phyloP scores from a whole-genome alignment of 2,797 vertebrate genomes.

The Onychomys torridus region DNA sequence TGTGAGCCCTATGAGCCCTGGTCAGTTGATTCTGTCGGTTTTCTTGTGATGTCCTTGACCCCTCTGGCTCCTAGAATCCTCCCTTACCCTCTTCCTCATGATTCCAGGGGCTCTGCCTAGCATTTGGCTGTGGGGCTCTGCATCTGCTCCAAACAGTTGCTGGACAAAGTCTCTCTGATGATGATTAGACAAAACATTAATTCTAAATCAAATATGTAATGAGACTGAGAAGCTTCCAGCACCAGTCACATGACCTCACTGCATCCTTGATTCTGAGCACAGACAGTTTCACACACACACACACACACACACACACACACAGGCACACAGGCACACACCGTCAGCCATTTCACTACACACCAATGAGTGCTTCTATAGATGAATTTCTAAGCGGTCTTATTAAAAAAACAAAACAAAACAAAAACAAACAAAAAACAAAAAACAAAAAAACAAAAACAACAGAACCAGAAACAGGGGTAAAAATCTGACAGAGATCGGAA shows the following conservation, averaged over 20 bases:
- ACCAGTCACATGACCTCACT: background rate
- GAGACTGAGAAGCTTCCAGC: background rate
- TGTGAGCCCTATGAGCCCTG: background rate
- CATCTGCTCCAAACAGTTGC: background rate
- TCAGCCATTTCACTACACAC: background rate
- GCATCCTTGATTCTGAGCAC: background rate
- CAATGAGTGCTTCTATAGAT: no score
- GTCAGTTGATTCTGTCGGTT: background rate
- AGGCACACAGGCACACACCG: no score
- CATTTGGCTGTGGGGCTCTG: background rate
- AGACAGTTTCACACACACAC: no score
- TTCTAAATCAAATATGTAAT: background rate
- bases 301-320: no score
- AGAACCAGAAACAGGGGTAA: no score
- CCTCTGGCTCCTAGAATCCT: background rate
- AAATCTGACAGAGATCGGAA: no score
- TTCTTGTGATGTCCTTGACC: background rate
- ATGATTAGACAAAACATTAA: background rate
- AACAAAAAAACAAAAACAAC: no score
- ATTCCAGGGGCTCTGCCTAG: background rate
- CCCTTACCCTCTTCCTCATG: background rate
- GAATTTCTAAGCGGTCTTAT: no score
- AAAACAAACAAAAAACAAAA: no score
- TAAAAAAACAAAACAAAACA: no score
- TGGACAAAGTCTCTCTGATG: background rate